A percentile compares a stretch with the other conserved stretches of the same genome.
Conservation (phyloP, 2,888 invertebrate species). For the Oscheius sp. region DNA sequence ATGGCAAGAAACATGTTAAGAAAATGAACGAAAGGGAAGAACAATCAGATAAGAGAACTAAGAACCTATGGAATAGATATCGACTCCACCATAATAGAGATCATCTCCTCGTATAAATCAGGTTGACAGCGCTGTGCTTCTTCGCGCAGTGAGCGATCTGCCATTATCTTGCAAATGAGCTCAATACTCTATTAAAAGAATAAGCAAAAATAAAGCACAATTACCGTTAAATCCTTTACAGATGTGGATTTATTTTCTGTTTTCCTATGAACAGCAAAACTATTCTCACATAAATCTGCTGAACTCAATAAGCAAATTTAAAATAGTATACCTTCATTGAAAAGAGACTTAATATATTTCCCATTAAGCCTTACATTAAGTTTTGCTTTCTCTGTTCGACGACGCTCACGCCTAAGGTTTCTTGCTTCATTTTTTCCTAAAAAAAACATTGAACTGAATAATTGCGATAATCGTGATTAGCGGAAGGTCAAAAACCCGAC, state of each 20-base stretch:
- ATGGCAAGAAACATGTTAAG: constrained; percentile 5
- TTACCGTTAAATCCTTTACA: too few relatives aligned
- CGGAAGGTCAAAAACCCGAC: not conserved
- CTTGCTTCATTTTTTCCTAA: not conserved
- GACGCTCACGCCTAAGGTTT: not conserved
- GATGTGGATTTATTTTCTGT: not conserved
- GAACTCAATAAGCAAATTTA: too few relatives aligned
- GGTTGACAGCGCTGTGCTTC: constrained; percentile 1
- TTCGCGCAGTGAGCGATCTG: constrained; percentile 11
- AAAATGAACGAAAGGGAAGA: not conserved
- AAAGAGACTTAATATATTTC: too few relatives aligned
- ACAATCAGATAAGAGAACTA: too few relatives aligned
- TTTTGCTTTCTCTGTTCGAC: not conserved
- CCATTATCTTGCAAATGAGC: constrained; percentile 11
- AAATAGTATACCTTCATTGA: too few relatives aligned
- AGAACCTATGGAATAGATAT: too few relatives aligned
- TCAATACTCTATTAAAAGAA: not conserved
- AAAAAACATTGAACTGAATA: not conserved
- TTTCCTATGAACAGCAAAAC: not conserved
- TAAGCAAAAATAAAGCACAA: not conserved
- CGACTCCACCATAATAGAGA: constrained; percentile 3
- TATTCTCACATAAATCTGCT: too few relatives aligned
- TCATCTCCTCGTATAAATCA: constrained; percentile 11
- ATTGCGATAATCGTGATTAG: not conserved
- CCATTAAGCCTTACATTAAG: too few relatives aligned